Conservation (phyloP, 1,140 invertebrate genomes). For the Drosophila sp. region DNA sequence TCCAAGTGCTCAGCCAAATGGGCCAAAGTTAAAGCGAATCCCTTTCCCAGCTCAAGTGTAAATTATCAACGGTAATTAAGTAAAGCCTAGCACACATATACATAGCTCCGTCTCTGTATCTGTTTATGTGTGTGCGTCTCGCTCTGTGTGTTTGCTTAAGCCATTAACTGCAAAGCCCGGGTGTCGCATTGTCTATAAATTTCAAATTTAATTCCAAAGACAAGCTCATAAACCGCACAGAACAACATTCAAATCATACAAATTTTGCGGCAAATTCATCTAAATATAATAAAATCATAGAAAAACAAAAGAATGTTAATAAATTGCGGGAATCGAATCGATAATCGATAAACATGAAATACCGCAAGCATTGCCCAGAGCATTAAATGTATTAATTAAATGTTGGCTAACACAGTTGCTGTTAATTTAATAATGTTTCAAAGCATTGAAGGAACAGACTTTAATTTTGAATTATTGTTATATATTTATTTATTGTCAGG, state of each 20-base stretch:
- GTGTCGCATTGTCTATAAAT: constrained; percentile 67
- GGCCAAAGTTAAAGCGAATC: constrained; percentile 60
- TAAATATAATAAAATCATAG: constrained; percentile 9
- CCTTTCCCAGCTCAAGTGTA: constrained; percentile 68
- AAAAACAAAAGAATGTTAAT: background rate
- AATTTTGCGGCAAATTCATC: background rate
- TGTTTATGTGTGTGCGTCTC: constrained; percentile 8
- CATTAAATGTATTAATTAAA: constrained; percentile 1
- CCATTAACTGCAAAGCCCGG: constrained; percentile 60
- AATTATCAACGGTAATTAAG: constrained; percentile 81
- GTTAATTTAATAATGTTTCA: no score
- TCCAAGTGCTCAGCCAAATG: constrained; percentile 47
- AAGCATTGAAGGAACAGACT: background rate
- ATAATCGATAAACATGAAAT: constrained; percentile 21
- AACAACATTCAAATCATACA: constrained; percentile 29
- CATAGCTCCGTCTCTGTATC: background rate
- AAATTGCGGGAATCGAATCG: constrained; percentile 1
- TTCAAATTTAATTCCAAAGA: constrained; percentile 71
- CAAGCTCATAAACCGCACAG: constrained; percentile 57
- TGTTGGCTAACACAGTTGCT: background rate
- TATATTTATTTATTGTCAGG: no score
- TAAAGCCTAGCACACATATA: constrained; percentile 52
- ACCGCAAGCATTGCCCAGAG: no score
- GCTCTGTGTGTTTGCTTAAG: constrained; percentile 12
- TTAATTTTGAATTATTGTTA: no score